Evolutionary conservation across 1,140 invertebrate genomes (phyloP), one percentile per base, ranked within the genome.

Genomic region (Drosophila willistoni): DNA sequence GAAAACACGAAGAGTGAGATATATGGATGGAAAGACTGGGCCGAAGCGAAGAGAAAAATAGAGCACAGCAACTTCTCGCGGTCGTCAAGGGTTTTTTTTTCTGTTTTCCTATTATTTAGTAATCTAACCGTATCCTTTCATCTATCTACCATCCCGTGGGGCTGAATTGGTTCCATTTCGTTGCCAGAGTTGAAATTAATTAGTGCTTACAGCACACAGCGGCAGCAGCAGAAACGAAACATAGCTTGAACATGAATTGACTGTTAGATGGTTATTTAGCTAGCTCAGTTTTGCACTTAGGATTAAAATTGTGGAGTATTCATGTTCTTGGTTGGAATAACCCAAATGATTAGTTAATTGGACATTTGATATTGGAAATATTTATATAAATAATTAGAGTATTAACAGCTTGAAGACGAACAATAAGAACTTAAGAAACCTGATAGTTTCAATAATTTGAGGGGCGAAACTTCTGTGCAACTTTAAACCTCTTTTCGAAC

Each of bases 101-200:
- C 17, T 51, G 9, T 51, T 4, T 12, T 22, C 7, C 44, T 12
- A 51, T 51, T 51, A 51, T 51, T 51, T 51, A 51, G 44, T 51
- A 51, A 51, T 51, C 44, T 51, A 51, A 51, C 44, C 17, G 44
- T 51, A 22, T 19, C 44, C 44, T 19, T 51, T 51, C 44, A 51
- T 51, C 44, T 22, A 44, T n/a, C 42, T 17, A 51, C 17, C 9
- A 51, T 51, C 44, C 44, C 44, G 19, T 57, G n/a, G 33, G 56
- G 56, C 33, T 34, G 17, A 19, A 59, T 34, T 59, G 14, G 56
- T 55, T 55, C 29, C 54, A 55, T 55, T 55, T 55, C 33, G 54
- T 56, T 56, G 25, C 54, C n/a, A 56, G 56, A 59, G 56, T 39
- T 59, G 56, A 59, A 59, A 59, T 59, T 59, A 59, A 59, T 59